Evolutionary conservation across 1,140 invertebrate genomes (phyloP).

Genomic region (Lordiphosa clarofinis): DNA sequence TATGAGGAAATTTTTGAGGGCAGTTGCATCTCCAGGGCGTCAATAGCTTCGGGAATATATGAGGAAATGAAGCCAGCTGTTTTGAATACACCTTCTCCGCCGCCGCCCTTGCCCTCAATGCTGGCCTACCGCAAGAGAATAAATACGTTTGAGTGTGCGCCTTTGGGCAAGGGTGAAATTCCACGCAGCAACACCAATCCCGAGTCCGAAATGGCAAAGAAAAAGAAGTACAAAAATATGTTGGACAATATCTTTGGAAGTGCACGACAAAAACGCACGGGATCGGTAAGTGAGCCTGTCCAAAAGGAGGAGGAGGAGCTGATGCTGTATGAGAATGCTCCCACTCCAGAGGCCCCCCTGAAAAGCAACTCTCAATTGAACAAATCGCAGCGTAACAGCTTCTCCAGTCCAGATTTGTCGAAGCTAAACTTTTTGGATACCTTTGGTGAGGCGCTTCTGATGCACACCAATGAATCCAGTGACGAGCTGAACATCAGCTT

Average conservation of each 20-base stretch:
- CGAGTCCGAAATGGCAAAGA: slow-evolving; percentile 71
- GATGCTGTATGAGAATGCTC: slow-evolving; percentile 56
- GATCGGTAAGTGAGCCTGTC: slow-evolving; percentile 46
- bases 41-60: slow-evolving; percentile 76
- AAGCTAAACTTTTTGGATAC: slow-evolving; percentile 69
- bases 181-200: slow-evolving; percentile 72
- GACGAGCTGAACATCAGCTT: slow-evolving; percentile 63
- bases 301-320: slow-evolving; percentile 7
- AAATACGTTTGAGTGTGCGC: slow-evolving; percentile 59
- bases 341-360: slow-evolving; percentile 30
- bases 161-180: slow-evolving; percentile 40
- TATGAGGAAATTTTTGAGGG: slow-evolving; percentile 78
- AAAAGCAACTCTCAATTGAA: slow-evolving; percentile 31
- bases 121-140: slow-evolving; percentile 60
- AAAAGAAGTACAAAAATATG: slow-evolving; percentile 74
- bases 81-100: slow-evolving; percentile 48
- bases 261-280: slow-evolving; percentile 55
- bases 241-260: slow-evolving; percentile 65
- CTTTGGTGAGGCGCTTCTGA: slow-evolving; percentile 42
- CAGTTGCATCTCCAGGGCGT: slow-evolving; percentile 65
- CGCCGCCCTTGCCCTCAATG: slow-evolving; percentile 60
- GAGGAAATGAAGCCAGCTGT: slow-evolving; percentile 74
- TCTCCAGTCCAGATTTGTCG: slow-evolving; percentile 75
- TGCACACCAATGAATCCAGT: slow-evolving; percentile 28
- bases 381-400: slow-evolving; percentile 70